Conservation (phyloP, 2,113 vertebrate genomes). For the Puffinus mauretanicus region DNA sequence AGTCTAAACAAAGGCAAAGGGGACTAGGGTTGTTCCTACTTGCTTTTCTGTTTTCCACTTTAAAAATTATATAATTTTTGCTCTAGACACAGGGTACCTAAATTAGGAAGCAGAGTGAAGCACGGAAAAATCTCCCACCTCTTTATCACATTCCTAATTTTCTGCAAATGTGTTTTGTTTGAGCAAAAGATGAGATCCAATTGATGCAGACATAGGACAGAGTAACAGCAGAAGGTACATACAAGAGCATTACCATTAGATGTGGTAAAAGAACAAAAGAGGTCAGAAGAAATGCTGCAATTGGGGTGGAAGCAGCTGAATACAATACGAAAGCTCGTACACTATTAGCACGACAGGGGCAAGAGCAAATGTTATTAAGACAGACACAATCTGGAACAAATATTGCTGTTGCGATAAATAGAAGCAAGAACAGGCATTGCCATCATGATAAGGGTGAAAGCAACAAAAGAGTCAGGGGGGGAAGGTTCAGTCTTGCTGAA, state of each 20-base stretch:
- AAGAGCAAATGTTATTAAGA: background rate
- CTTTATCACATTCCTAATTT: background rate
- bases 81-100: rapidly evolving
- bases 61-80: background rate
- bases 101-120: background rate
- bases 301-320: background rate
- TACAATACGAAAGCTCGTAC: background rate
- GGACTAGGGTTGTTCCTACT: rapidly evolving
- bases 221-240: background rate
- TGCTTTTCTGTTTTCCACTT: background rate
- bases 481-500: background rate
- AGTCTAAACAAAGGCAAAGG: background rate
- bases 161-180: background rate
- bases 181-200: background rate
- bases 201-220: background rate
- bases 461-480: background rate
- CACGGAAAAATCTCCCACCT: background rate
- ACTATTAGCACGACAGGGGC: rapidly evolving
- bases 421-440: background rate
- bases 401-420: background rate
- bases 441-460: background rate
- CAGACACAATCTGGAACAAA: background rate
- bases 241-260: background rate
- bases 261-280: background rate
- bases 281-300: background rate